Base-by-base conservation (phyloP, 1,140 invertebrate species). In the Drosophila santomea region DNA sequence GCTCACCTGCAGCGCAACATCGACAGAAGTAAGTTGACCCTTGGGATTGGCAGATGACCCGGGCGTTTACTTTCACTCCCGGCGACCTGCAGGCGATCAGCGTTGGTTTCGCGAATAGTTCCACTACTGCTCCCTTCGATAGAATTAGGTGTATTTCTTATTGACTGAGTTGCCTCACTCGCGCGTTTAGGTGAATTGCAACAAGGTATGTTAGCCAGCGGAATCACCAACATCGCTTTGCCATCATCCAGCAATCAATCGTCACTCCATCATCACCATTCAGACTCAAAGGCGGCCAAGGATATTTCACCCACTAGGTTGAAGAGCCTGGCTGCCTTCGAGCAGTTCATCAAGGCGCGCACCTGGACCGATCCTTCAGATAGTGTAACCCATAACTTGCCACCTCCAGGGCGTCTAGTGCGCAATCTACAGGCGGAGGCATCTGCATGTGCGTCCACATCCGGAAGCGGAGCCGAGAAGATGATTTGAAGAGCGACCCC, bases 1-100 rank as follows among this genome's bases (percentile, higher is more conserved):
- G 95, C 96, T 80, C 97, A 98, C 93, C 94, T 99, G 86, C 97
- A 99, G 94, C 95, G 97, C 90, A 99, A 99, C 94, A 97, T 98
- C 93, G 98, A 99, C 93, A 97, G 97, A 95, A 98, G 97, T 98
- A 94, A 97, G 97, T 96, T 90, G 68, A 38, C 25, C 60, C 63
- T 68, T 69, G 64, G 60, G 59, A 25, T 74, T 23, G 62, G 35
- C 63, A 50, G 41, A 45, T 20, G n/a, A 23, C 47, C 38, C 28
- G 41, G 51, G 15, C 48, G 47, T 44, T 43, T 62, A 28, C 35
- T 25, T 51, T 28, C 63, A 61, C 36, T 48, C 14, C 15, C 62
- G 32, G 43, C 45, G 55, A 59, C 62, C 76, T 56, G 47, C 77
- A 80, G 77, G 60, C 76, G 63, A n/a, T 78, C 82, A 88, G 52